Evolutionary conservation across 2,113 vertebrate species (phyloP).

Genomic region (Rhinichthys klamathensis): DNA sequence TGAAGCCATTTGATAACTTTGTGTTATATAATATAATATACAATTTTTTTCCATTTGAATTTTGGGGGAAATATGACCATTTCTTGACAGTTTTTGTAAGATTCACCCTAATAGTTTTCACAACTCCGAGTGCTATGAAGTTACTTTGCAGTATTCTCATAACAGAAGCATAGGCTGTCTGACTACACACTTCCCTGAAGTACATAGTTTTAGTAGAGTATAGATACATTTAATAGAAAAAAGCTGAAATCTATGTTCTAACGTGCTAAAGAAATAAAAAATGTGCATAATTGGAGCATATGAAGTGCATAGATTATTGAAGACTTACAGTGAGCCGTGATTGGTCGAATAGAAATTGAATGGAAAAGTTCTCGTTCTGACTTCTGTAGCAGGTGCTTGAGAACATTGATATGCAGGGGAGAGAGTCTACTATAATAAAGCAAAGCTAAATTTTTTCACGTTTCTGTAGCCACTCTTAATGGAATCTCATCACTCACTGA

Average conservation of each 20-base stretch:
- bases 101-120: not conserved
- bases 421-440: conserved; percentile 35
- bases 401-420: conserved; percentile 28
- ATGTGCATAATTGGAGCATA: not conserved
- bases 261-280: not conserved
- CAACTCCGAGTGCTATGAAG: too few species aligned
- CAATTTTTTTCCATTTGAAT: not conserved
- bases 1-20: not conserved
- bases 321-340: not conserved
- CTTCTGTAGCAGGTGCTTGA: conserved; percentile 2
- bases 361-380: conserved; percentile 3
- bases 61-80: not conserved
- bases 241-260: not conserved
- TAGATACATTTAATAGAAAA: not conserved
- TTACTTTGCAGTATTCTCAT: not conserved
- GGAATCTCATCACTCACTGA: conserved; percentile 37
- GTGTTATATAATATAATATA: not conserved
- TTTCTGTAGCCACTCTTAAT: conserved; percentile 32
- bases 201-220: not conserved
- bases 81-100: not conserved
- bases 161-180: not conserved
- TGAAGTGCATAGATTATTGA: not conserved
- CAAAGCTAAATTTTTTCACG: conserved; percentile 30
- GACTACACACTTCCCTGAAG: not conserved
- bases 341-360: conserved; percentile 34